A percentile compares a stretch with the other conserved stretches of the same genome.
phyloP scores from a whole-genome alignment of 1,140 invertebrate genomes.

The Drusus annulatus region DNA sequence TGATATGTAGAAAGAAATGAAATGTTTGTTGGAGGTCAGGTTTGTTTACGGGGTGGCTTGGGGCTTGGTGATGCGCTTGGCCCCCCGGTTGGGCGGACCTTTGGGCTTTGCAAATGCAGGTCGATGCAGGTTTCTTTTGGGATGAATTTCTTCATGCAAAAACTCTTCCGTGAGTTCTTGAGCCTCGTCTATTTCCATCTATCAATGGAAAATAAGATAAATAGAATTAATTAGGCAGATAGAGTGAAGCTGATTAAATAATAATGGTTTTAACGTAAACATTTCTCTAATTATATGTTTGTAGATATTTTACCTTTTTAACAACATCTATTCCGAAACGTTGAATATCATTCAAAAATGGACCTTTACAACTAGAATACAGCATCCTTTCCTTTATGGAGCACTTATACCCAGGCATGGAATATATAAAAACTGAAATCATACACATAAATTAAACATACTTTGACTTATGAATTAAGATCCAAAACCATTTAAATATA shows the following conservation, averaged over 20 bases:
- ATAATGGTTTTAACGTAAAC: too few relatives aligned
- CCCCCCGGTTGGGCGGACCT: conserved; percentile 92
- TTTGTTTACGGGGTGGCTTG: conserved; percentile 62
- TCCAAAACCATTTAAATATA: too few relatives aligned
- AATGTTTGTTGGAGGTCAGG: not conserved
- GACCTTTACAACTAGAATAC: conserved; percentile 96
- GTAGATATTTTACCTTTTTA: conserved; percentile 84
- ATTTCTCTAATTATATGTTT: too few relatives aligned
- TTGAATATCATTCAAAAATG: conserved; percentile 86
- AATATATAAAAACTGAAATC: conserved; percentile 95
- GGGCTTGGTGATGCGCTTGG: conserved; percentile 88
- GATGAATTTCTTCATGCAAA: conserved; percentile 94
- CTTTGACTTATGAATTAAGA: too few relatives aligned
- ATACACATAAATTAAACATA: not conserved
- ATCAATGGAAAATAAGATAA: conserved; percentile 49
- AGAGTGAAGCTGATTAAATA: too few relatives aligned
- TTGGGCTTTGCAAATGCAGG: conserved; percentile 96
- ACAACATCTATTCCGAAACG: conserved; percentile 80
- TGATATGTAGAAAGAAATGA: conserved; percentile 23
- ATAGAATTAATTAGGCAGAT: too few relatives aligned
- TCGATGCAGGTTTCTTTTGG: conserved; percentile 90
- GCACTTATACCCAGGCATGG: conserved; percentile 95
- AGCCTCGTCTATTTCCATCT: conserved; percentile 94
- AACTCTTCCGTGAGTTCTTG: conserved; percentile 91
- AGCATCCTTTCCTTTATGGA: conserved; percentile 97